A percentile compares a stretch with the other conserved stretches of the same genome.
These are phyloP conservation scores for Petrocephalus microphthalmus DNA, from an alignment of 2,113 vertebrate genomes.

Conservation along the genomic window DNA sequence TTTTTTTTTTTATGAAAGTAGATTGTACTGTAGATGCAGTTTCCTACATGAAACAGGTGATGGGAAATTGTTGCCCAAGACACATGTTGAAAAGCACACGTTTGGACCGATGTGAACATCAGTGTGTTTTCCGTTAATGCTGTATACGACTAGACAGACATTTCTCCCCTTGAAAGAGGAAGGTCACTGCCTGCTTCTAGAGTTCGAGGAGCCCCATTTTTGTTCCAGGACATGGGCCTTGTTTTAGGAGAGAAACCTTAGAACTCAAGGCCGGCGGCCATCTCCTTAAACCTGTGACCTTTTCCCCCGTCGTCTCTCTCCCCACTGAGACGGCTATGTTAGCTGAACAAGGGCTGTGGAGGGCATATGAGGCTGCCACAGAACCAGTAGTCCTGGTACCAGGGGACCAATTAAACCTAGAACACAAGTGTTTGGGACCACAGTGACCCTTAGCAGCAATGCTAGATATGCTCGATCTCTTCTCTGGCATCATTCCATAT, in stretches of 20 bases:
- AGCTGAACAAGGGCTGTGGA: not conserved
- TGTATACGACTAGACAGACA: not conserved
- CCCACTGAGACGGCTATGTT: not conserved
- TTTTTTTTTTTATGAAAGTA: not conserved
- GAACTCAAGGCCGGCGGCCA: not conserved
- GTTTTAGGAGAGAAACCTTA: not conserved
- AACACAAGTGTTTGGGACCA: not conserved
- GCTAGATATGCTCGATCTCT: not conserved
- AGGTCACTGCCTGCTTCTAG: not conserved
- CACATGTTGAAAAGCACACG: conserved; percentile 20
- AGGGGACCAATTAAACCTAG: not conserved
- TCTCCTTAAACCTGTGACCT: not conserved
- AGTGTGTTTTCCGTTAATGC: not conserved
- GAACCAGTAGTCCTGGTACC: not conserved
- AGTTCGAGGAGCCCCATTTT: not conserved
- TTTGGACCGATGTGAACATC: not conserved
- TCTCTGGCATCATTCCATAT: not conserved
- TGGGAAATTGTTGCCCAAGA: not conserved
- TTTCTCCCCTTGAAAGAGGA: not conserved
- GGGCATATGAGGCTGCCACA: not conserved
- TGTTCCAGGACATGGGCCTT: not conserved
- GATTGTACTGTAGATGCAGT: not conserved
- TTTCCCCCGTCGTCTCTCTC: not conserved
- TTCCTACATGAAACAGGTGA: not conserved
- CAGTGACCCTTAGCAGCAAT: not conserved